Conservation (phyloP, 2,113 vertebrate genomes). For the Boulengeromyrus knoepffleri region DNA sequence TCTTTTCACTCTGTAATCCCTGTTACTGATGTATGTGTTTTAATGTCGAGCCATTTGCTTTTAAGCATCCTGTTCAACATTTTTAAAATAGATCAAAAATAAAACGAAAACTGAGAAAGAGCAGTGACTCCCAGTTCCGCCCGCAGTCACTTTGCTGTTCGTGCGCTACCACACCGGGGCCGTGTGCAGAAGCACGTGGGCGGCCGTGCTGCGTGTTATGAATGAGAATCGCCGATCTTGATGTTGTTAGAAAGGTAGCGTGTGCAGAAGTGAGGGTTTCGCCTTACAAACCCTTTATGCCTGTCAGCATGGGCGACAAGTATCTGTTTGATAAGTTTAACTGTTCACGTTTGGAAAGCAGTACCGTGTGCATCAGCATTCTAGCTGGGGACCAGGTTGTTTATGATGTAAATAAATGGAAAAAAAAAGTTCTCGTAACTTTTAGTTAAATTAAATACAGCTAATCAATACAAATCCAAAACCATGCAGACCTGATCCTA, state of each 20-base stretch:
- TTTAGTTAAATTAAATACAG: not conserved
- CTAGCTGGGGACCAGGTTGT: not conserved
- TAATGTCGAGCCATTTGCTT: not conserved
- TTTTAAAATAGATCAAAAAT: not conserved
- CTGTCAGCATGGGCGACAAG: not conserved
- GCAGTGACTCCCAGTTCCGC: not conserved
- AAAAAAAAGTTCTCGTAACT: not conserved
- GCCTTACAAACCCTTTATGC: not conserved
- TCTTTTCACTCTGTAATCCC: not conserved
- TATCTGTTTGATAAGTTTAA: not conserved
- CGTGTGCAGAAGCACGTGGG: not conserved
- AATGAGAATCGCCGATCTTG: not conserved
- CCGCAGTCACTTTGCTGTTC: not conserved
- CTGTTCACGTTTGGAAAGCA: not conserved
- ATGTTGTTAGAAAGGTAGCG: not conserved
- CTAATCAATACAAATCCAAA: not conserved
- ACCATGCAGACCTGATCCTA: not conserved
- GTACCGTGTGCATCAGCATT: not conserved
- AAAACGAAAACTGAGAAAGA: not conserved
- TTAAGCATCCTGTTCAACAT: not conserved
- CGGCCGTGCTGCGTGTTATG: not conserved
- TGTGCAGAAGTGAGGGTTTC: not conserved
- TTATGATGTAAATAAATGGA: not conserved
- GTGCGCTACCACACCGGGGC: not conserved
- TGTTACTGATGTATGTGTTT: not conserved